Conservation (phyloP, 1,140 invertebrate species). For the Euschistus heros region DNA sequence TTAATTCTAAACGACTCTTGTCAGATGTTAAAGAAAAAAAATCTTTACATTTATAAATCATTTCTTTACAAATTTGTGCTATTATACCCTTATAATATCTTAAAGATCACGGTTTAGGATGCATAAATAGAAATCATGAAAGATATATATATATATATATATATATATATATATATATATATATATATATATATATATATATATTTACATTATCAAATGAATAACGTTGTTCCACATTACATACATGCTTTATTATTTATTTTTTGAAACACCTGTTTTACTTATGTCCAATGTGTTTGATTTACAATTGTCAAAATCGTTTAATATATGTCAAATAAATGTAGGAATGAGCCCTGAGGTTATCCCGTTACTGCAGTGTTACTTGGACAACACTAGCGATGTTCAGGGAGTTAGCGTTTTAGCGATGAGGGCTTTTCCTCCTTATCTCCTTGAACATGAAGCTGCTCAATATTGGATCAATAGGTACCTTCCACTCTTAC, state of each 20-base stretch:
- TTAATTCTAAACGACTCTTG: too few species aligned
- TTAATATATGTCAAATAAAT: conserved; percentile 25
- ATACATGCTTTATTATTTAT: not conserved
- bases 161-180: too few species aligned
- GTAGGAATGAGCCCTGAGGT: conserved; percentile 57
- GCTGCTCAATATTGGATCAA: conserved; percentile 48
- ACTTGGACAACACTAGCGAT: conserved; percentile 82
- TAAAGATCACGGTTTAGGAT: too few species aligned
- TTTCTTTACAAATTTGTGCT: too few species aligned
- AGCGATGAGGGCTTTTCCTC: conserved; percentile 56
- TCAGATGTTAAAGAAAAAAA: too few species aligned
- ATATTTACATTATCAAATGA: too few species aligned
- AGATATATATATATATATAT: too few species aligned
- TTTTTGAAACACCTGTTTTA: not conserved
- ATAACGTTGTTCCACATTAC: too few species aligned
- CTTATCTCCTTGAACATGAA: conserved; percentile 51
- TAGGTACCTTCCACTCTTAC: not conserved
- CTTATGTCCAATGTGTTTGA: not conserved
- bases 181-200: too few species aligned
- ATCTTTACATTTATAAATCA: too few species aligned
- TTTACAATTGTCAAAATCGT: not conserved
- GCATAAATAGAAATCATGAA: too few species aligned
- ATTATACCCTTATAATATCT: too few species aligned
- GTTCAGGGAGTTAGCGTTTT: conserved; percentile 82
- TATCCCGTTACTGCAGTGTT: conserved; percentile 72